Evolutionary conservation across 2,113 vertebrate genomes (phyloP), one percentile per base, ranked within the genome.

Genomic region (Marmota monax): DNA sequence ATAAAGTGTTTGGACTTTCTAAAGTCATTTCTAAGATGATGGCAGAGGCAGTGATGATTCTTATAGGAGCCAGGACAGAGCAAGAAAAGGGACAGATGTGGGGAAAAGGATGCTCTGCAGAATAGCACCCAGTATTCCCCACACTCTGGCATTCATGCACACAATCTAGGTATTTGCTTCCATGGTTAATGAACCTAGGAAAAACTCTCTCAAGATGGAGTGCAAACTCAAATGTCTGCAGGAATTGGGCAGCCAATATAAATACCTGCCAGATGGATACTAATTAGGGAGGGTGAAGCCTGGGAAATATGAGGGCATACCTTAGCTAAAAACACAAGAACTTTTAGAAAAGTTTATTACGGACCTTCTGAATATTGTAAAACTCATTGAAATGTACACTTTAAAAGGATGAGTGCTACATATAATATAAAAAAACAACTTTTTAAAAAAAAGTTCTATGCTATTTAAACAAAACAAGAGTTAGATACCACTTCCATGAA

Each of bases 141-240:
- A 94, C 12, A 39, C 18, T 63, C 61, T 17, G 45, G 63, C 13
- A 83, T 2, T 58, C 34, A 42, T 37, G 25, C 22, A 63, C 45
- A 17, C 56, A 87, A 78, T 72, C 65, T 4, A 78, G 88, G 20
- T 42, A 84, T 84, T 87, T 92, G 78, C 11, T 78, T 89, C 37
- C 53, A 65, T 12, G 79, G 13, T 79, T 63, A 90, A 73, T 18
- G 63, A 95, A 96, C 83, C 53, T 58, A 51, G 11, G 77, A 86
- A 74, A 88, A 93, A 83, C 32, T 67, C 69, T 85, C 42, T 77
- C 8, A 56, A 83, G n/a, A 34, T 63, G 39, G 69, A 63, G 18
- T 82, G 74, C 42, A 93, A 88, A 85, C 48, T 72, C 86, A 70
- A 96, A 90, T 72, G 72, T 37, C 77, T 93, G 34, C 74, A 84